phyloP scores from a whole-genome alignment of 1,140 invertebrate species.

The Maniola jurtina region DNA sequence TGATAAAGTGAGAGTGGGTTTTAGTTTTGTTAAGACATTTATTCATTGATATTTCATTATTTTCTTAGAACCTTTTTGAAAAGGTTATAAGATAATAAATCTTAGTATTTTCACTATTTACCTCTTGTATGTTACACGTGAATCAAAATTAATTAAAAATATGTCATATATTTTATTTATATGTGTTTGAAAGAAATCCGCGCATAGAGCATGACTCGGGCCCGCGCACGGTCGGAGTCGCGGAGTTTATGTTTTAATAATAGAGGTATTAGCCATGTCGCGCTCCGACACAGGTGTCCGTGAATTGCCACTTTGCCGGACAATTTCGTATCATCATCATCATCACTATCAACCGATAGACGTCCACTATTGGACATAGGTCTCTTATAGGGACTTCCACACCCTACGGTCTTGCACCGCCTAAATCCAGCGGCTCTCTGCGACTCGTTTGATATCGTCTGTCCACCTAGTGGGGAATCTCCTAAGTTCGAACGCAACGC shows the following conservation, averaged over 20 bases:
- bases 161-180: neutral
- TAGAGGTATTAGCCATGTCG: conserved; percentile 45
- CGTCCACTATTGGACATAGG: too few species aligned
- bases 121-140: neutral
- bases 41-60: neutral
- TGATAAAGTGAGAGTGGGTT: conserved; percentile 1
- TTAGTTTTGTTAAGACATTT: neutral
- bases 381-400: too few species aligned
- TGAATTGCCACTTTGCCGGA: conserved; percentile 17
- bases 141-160: neutral
- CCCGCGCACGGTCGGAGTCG: conserved; percentile 22
- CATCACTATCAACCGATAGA: too few species aligned
- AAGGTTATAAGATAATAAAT: too few species aligned
- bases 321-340: neutral
- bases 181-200: conserved; percentile 6
- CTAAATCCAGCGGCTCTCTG: too few species aligned
- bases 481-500: too few species aligned
- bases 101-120: too few species aligned
- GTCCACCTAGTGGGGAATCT: too few species aligned
- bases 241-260: conserved; percentile 53
- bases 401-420: too few species aligned
- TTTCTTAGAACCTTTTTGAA: too few species aligned
- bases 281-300: conserved; percentile 13
- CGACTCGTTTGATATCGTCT: too few species aligned
- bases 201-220: conserved; percentile 23